Base-by-base conservation (phyloP, 2,888 invertebrate genomes). In the Acleris cristana region DNA sequence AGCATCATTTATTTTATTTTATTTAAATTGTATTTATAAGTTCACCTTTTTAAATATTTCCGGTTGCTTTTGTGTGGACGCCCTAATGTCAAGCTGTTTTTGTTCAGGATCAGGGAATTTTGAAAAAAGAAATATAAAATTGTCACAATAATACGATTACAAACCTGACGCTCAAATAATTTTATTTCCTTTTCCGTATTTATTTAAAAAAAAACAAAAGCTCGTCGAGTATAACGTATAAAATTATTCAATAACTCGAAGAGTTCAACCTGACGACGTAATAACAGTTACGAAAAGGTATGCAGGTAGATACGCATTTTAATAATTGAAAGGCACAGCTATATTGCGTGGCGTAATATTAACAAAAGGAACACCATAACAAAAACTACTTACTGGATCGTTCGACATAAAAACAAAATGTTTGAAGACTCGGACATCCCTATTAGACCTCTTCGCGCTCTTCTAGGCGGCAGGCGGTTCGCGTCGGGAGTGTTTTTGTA, bases 361-460 rank as follows among this genome's bases (percentile, higher is more conserved):
- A 58, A 67, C 58, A 67, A 63, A 63, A 63, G 70, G 63, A 68
- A 64, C 51, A 52, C 21, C 55, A 23, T 64, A 67, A 73, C 69
- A 67, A 64, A 73, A 73, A 70, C 54, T 65, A 63, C 54, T 67
- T 70, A 68, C 57, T 63, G 68, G 52, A 48, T 65, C 51, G 62
- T 64, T 72, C 69, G 52, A 70, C 70, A 73, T 70, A 75, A 79
- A 75, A 79, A 78, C 75, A 78, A 79, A 82, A 75, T 73, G 73
- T 69, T 74, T 75, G 72, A 70, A 73, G 78, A 76, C 72, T 77
- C 78, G 72, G 76, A 76, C 71, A 80, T 80, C 79, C 76, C 76
- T 74, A 76, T 76, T 74, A 74, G 76, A 78, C 76, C 77, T 76
- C 72, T 75, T 76, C 75, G 75, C 74, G 74, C 77, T 74, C 69